phyloP scores from a whole-genome alignment of 1,140 invertebrate genomes.

The Paraescarpia echinospica region DNA sequence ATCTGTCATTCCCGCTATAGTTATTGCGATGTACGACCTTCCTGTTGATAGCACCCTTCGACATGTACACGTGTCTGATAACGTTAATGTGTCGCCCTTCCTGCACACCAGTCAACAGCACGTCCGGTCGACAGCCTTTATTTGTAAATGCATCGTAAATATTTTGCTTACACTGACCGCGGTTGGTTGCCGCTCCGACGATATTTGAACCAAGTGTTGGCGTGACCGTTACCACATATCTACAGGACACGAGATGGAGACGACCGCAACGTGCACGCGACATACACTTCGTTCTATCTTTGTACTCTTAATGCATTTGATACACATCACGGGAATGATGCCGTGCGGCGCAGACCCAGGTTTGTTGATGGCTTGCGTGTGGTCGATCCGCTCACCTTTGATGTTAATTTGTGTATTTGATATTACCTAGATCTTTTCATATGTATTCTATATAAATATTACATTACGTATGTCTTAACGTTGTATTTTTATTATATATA shows the following conservation, averaged over 20 bases:
- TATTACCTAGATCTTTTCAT: too few species aligned
- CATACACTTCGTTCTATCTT: not conserved
- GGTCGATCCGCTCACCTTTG: too few species aligned
- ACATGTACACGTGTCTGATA: not conserved
- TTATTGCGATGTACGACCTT: not conserved
- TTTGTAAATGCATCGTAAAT: not conserved
- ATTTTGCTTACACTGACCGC: not conserved
- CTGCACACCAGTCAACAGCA: not conserved
- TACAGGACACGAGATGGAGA: not conserved
- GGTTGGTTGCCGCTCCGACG: not conserved
- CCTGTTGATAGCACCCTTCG: not conserved
- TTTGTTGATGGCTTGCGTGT: not conserved
- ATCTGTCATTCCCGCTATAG: too few species aligned
- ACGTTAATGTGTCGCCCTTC: not conserved
- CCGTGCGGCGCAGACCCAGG: not conserved
- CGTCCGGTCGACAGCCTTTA: not conserved
- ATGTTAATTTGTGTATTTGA: too few species aligned
- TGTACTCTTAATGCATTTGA: not conserved
- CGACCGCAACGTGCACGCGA: not conserved
- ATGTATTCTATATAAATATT: too few species aligned
- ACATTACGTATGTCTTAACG: too few species aligned
- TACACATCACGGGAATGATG: not conserved
- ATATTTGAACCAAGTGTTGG: not conserved
- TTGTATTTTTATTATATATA: too few species aligned
- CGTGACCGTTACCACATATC: not conserved